A percentile compares a stretch with the other conserved stretches of the same genome.
Evolutionary conservation across 2,888 invertebrate species (phyloP).

Genomic region (Operophtera brumata): DNA sequence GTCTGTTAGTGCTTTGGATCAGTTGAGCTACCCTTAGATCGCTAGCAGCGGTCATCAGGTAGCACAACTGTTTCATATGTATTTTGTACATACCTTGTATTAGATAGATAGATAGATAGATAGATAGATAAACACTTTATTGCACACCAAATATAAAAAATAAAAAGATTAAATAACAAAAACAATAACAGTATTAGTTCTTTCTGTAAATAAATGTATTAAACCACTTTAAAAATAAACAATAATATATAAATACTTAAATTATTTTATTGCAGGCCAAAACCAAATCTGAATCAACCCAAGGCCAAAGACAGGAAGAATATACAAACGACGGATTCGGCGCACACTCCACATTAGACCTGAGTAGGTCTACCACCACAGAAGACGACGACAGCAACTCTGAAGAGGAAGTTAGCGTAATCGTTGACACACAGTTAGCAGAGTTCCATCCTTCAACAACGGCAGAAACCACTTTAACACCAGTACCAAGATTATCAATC

Average conservation of each 20-base stretch:
- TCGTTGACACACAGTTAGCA: conserved; percentile 36
- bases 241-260: not conserved
- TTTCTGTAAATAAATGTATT: no score
- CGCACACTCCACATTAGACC: conserved; percentile 46
- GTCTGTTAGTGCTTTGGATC: no score
- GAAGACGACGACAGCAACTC: conserved; percentile 50
- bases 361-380: conserved; percentile 17
- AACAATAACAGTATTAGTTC: no score
- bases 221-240: no score
- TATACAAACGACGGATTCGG: conserved; percentile 36
- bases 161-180: no score
- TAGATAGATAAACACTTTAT: no score
- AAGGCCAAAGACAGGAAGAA: conserved; percentile 42
- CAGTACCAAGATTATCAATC: conserved; percentile 31
- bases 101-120: no score
- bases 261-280: conserved; percentile 35
- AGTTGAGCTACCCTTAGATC: no score
- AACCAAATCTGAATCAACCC: conserved; percentile 39
- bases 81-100: no score
- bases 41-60: no score
- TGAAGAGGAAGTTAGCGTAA: conserved; percentile 37
- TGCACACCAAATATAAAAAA: no score
- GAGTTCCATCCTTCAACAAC: conserved; percentile 41
- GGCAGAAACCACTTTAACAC: conserved; percentile 23
- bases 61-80: no score